These are phyloP conservation scores for Deilephila porcellus DNA, from an alignment of 2,888 invertebrate species.

Conservation along the genomic window DNA sequence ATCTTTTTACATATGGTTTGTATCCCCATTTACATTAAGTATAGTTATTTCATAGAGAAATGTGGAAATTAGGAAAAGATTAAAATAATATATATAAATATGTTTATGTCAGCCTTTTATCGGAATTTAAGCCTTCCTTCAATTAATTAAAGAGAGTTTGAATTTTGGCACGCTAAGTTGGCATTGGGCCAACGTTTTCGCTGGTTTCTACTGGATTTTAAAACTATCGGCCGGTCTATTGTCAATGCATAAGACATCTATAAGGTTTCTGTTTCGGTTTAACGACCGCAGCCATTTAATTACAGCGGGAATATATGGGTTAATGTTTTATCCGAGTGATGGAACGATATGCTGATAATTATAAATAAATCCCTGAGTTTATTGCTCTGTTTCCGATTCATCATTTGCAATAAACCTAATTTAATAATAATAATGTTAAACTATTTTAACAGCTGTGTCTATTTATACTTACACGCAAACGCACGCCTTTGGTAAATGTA, in stretches of 20 bases:
- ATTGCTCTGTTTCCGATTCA: neutral
- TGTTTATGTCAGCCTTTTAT: neutral
- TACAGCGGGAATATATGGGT: neutral
- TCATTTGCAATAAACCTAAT: neutral
- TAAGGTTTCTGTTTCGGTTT: slow-evolving; percentile 18
- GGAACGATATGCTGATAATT: neutral
- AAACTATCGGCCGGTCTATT: neutral
- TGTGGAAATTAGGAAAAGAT: neutral
- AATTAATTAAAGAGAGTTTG: neutral
- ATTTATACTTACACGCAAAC: too few species aligned
- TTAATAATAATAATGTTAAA: too few species aligned
- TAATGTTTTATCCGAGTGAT: neutral
- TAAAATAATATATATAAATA: neutral
- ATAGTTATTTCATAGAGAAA: too few species aligned
- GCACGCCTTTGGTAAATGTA: too few species aligned
- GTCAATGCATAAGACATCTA: neutral
- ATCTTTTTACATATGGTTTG: too few species aligned
- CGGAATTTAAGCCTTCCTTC: too few species aligned
- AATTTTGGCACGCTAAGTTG: neutral
- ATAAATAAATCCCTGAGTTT: neutral
- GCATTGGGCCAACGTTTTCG: neutral
- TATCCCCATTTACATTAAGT: too few species aligned
- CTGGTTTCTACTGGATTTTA: neutral
- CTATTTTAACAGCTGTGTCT: too few species aligned
- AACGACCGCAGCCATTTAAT: slow-evolving; percentile 4